Base-by-base conservation (phyloP, 2,888 invertebrate species). In the Idaea aversata region DNA sequence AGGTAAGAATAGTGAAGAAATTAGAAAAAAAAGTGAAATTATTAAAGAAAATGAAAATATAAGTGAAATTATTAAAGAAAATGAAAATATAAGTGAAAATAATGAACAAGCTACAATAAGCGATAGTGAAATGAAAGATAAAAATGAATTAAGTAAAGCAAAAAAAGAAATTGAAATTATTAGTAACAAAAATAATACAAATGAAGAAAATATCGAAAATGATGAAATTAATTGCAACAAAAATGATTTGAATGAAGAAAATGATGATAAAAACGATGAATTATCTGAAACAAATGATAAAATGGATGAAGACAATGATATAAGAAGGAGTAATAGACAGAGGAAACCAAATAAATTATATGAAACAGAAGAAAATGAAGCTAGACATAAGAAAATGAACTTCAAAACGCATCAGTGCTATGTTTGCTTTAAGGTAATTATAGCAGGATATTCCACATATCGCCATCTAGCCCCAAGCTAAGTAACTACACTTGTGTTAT, bases 331-430 rank as follows among this genome's bases (percentile, higher is more conserved):
- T 5, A 47, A 25, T 15, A 15, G 16, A 60, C 59, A 34, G 35
- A 3, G 35, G 62, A 47, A 34, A 60, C 7, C 13, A 13, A 57
- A 15, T 4, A 15, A 63, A 16, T 15, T 59, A n/a, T 15, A 59
- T 15, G 58, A 59, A 15, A 10, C n/a, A 15, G 58, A 59, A 5
- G 13, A 35, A 62, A 63, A 58, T 35, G 67, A 61, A 47, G 59
- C 61, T 58, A 66, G 38, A 0, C 77, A 73, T 57, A 73, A 72
- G 4, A 83, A 80, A 70, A 62, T 85, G 0, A 83, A 74, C 7
- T 77, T 89, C 5, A 83, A 87, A 58, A 80, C 79, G 0, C 84
- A 87, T 62, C 90, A 91, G 61, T 91, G 91, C 62, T 88, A 91
- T 63, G 79, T 89, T 6, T 91, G 91, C 71, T 87, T 87, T 68